A percentile compares a stretch with the other conserved stretches of the same genome.
These are phyloP conservation scores for Catostomus latipinnis DNA, from an alignment of 2,797 vertebrate genomes.

Conservation along the genomic window DNA sequence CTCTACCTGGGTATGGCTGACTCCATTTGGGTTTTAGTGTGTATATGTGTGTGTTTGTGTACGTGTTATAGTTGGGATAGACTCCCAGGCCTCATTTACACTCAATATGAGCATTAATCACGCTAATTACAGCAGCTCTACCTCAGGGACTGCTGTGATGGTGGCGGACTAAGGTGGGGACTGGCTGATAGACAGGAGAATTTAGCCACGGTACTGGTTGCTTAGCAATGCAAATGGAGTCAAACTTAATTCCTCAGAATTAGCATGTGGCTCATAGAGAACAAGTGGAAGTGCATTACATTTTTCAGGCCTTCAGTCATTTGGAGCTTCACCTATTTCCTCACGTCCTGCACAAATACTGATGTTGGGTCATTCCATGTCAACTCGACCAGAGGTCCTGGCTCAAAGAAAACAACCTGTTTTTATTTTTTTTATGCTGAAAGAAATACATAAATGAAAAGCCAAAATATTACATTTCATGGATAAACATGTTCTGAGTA, in stretches of 20 bases:
- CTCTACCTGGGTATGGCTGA: slow-evolving; percentile 22
- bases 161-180: slow-evolving; percentile 35
- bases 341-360: neutral
- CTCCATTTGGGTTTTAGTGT: neutral
- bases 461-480: too few relatives aligned
- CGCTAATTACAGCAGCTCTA: slow-evolving; percentile 42
- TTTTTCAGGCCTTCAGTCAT: slow-evolving; percentile 1
- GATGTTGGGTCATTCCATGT: too few relatives aligned
- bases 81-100: slow-evolving; percentile 43
- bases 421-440: too few relatives aligned
- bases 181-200: slow-evolving; percentile 38
- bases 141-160: slow-evolving; percentile 39
- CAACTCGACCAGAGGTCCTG: too few relatives aligned
- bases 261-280: slow-evolving; percentile 23
- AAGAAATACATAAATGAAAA: too few relatives aligned
- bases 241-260: slow-evolving; percentile 22
- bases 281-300: neutral
- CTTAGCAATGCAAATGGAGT: slow-evolving; percentile 40
- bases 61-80: slow-evolving; percentile 9
- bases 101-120: slow-evolving; percentile 49
- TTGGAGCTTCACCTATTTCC: neutral
- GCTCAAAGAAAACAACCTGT: too few relatives aligned
- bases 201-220: slow-evolving; percentile 8
- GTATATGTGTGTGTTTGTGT: neutral
- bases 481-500: too few relatives aligned